Base-by-base conservation (phyloP, 2,888 invertebrate genomes). In the Polymixis flavicincta region DNA sequence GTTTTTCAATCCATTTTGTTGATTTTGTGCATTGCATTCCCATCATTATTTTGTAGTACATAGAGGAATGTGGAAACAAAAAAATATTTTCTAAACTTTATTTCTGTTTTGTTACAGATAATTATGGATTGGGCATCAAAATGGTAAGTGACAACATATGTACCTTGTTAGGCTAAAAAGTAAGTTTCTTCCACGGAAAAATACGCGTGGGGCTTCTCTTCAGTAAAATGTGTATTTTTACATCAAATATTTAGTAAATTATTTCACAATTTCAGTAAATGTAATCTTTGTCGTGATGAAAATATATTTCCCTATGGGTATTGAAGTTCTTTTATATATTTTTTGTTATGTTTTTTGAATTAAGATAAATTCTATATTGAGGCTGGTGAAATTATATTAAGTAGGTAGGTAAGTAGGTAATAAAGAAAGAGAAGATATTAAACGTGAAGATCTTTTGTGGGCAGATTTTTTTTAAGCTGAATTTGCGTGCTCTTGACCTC, bases 61-160 rank as follows among this genome's bases (percentile, higher is more conserved):
- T 67, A 25, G n/a, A 32, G 11, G n/a, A 48, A 25, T 73, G 13
- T 50, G 28, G 60, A 32, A 60, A 48, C 22, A 1, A 14, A 71
- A 60, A 61, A 13, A 3, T 59, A 69, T 50, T 52, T 59, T 75
- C n/a, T 66, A 57, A 28, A 48, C 8, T 13, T 68, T 76, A 22
- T 60, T 68, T 72, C 50, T 68, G 6, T 54, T 77, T 88, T 88
- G 89, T 89, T 89, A 54, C 89, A 89, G 89, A 79, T 28, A 84
- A 80, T 82, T 83, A 83, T 65, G 87, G 83, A 70, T 45, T 70
- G 71, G 86, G 76, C 45, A 65, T 69, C 22, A 89, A 89, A 76
- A 83, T 80, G 82, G 89, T 89, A 80, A 89, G 89, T 88, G 7
- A 11, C 11, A 69, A 22, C 25, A 3, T 42, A 52, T 1, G 7